phyloP scores from a whole-genome alignment of 2,113 vertebrate species.

The Podarcis raffonei region DNA sequence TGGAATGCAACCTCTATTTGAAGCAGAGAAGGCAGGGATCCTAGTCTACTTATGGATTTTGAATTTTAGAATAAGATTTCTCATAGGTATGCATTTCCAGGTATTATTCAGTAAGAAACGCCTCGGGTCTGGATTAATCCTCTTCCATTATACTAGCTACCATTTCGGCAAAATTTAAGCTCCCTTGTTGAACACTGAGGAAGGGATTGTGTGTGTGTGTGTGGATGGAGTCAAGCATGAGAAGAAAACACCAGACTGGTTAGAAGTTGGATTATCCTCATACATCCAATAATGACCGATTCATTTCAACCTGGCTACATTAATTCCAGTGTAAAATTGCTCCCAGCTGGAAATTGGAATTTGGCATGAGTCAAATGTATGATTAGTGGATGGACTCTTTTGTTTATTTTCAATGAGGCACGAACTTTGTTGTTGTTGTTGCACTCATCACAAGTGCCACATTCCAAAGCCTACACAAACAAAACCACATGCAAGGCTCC shows the following conservation, averaged over 20 bases:
- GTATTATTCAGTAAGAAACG: background rate
- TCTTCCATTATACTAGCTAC: background rate
- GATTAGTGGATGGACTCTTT: background rate
- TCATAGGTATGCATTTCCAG: background rate
- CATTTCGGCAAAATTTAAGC: background rate
- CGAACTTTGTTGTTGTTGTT: background rate
- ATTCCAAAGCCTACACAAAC: background rate
- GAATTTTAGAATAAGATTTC: background rate
- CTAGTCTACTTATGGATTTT: background rate
- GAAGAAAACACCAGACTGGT: background rate
- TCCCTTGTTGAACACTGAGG: background rate
- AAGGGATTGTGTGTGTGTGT: no score
- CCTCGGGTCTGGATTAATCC: background rate
- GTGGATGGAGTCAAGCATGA: background rate
- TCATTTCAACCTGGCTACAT: background rate
- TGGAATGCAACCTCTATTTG: background rate
- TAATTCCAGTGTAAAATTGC: constrained; percentile 8
- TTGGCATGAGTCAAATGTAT: background rate
- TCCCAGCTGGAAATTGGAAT: constrained; percentile 8
- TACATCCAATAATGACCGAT: fast-evolving
- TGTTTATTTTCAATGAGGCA: background rate
- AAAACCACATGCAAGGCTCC: background rate
- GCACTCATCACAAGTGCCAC: background rate
- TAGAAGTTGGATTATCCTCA: background rate
- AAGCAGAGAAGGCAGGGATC: background rate